phyloP scores from a whole-genome alignment of 2,888 invertebrate species.

The Microdon myrmicae region DNA sequence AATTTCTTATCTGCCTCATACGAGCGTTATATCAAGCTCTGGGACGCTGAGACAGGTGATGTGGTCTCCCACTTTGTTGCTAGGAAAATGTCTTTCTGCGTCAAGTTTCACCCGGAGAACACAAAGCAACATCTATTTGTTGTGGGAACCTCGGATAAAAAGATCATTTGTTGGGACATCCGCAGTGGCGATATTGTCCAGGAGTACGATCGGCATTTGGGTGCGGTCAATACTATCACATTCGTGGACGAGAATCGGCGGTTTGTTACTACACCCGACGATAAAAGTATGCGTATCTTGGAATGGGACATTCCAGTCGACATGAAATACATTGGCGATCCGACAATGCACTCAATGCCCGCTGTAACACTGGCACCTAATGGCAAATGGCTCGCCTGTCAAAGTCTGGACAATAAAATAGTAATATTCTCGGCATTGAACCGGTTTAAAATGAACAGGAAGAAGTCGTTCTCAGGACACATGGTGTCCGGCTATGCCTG shows the following conservation, averaged over 20 bases:
- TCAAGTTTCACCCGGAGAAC: slow-evolving; percentile 96
- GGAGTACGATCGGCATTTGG: slow-evolving; percentile 98
- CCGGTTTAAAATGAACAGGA: slow-evolving; percentile 96
- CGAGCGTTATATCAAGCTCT: slow-evolving; percentile 96
- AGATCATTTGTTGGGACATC: slow-evolving; percentile 99
- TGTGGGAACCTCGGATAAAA: slow-evolving; percentile 98
- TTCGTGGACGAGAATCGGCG: slow-evolving; percentile 98
- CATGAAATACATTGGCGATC: slow-evolving; percentile 99
- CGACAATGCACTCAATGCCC: slow-evolving; percentile 99
- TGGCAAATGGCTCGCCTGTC: slow-evolving; percentile 99
- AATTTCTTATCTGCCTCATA: slow-evolving; percentile 96
- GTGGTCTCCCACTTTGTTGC: slow-evolving; percentile 90
- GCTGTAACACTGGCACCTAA: slow-evolving; percentile 95
- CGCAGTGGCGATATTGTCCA: slow-evolving; percentile 95
- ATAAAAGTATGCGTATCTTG: slow-evolving; percentile 98
- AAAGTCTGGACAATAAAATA: slow-evolving; percentile 99
- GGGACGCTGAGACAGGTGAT: slow-evolving; percentile 98
- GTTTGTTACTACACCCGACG: slow-evolving; percentile 98
- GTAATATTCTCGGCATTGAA: slow-evolving; percentile 97
- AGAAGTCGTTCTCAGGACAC: slow-evolving; percentile 97
- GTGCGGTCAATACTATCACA: slow-evolving; percentile 98
- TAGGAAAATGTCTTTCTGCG: slow-evolving; percentile 96
- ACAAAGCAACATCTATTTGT: slow-evolving; percentile 98
- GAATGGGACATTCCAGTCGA: slow-evolving; percentile 99
- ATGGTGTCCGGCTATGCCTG: slow-evolving; percentile 99